Evolutionary conservation across 2,888 invertebrate species (phyloP).

Genomic region (Protophormia terraenovae): DNA sequence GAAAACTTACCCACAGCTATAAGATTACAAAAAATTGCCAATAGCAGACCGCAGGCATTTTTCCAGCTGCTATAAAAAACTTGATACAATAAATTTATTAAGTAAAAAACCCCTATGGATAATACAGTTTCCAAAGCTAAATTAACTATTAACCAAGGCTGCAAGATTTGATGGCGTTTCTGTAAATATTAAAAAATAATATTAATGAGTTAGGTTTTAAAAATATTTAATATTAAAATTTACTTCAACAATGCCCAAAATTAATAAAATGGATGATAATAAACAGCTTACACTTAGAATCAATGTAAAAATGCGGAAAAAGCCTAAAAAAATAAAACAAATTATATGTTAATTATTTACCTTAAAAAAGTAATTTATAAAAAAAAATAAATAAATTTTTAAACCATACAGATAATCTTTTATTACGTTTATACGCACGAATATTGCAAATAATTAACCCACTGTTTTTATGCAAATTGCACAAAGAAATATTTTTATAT

Average conservation of each 20-base stretch:
- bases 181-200: background rate
- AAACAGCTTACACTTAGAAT: slow-evolving; percentile 24
- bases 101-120: background rate
- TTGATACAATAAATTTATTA: background rate
- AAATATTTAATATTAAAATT: background rate
- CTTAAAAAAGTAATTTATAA: background rate
- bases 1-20: slow-evolving; percentile 37
- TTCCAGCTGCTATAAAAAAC: background rate
- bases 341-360: no score
- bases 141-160: slow-evolving; percentile 21
- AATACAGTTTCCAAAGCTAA: slow-evolving; percentile 1
- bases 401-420: no score
- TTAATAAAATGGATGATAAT: slow-evolving; percentile 19
- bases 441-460: no score
- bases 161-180: slow-evolving; percentile 16
- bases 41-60: background rate
- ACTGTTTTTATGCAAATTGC: no score
- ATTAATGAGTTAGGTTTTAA: background rate
- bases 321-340: background rate
- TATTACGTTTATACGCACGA: no score
- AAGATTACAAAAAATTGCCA: background rate
- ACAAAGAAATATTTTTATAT: no score
- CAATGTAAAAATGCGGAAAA: slow-evolving; percentile 2
- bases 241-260: slow-evolving; percentile 37
- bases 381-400: no score